Conservation (phyloP, 2,888 invertebrate genomes). For the Acronicta aceris region DNA sequence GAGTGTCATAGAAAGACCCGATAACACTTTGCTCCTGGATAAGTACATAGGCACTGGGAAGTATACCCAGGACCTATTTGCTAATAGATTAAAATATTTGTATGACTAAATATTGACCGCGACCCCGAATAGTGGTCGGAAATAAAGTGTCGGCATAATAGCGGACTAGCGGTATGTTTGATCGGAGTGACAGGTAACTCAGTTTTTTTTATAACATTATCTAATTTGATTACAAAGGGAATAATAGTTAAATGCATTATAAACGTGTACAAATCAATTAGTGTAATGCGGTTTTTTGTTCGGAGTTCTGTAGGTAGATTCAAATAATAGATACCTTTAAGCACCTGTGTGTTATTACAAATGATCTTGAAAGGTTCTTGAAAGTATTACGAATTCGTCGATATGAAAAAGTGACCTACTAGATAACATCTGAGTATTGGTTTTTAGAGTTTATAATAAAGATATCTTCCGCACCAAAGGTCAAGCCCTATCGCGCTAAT, state of each 20-base stretch:
- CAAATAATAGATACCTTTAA: background rate
- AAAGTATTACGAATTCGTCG: too few species aligned
- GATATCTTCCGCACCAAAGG: too few species aligned
- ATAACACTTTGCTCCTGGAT: too few species aligned
- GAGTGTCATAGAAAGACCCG: too few species aligned
- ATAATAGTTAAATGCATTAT: slow-evolving; percentile 24
- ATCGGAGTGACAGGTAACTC: slow-evolving; percentile 16
- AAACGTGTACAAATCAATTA: slow-evolving; percentile 32
- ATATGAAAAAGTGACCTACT: too few species aligned
- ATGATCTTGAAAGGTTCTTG: too few species aligned
- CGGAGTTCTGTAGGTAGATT: background rate
- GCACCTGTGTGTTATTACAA: background rate
- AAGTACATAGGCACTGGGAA: too few species aligned
- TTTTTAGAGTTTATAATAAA: too few species aligned
- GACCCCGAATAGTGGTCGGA: background rate
- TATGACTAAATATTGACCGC: background rate
- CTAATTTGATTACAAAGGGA: slow-evolving; percentile 38
- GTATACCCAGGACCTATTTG: too few species aligned
- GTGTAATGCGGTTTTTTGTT: slow-evolving; percentile 22
- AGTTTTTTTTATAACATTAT: slow-evolving; percentile 27
- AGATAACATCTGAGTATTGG: too few species aligned
- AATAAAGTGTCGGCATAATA: background rate
- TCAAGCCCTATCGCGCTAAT: too few species aligned
- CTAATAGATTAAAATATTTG: background rate
- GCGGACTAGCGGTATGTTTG: background rate